A percentile compares a stretch with the other conserved stretches of the same genome.
Evolutionary conservation across 2,113 vertebrate species (phyloP).

Genomic region (Sarotherodon lohbergeri): DNA sequence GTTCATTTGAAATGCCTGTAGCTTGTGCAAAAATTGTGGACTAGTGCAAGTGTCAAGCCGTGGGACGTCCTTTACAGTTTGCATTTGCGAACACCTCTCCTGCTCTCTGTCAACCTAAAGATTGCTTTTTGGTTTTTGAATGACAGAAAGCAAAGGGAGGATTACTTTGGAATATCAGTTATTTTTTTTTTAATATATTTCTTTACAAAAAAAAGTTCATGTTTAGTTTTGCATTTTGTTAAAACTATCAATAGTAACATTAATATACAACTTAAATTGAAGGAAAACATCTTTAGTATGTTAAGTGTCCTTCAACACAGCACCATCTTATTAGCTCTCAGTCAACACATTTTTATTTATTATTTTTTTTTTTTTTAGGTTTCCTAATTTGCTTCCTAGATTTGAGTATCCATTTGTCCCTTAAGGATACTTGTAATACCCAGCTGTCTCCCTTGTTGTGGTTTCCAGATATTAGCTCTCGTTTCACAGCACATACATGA

Average conservation of each 20-base stretch:
- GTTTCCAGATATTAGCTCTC: no score
- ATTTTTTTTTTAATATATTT: conserved; percentile 70
- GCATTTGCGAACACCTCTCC: conserved; percentile 72
- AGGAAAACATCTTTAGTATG: conserved; percentile 76
- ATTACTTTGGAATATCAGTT: conserved; percentile 80
- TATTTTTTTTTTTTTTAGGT: background rate
- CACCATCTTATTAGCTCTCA: conserved; percentile 67
- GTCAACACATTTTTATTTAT: conserved; percentile 26
- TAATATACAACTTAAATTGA: conserved; percentile 76
- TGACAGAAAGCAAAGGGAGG: conserved; percentile 76
- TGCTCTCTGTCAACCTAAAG: conserved; percentile 71
- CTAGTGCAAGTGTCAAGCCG: conserved; percentile 72
- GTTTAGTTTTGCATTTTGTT: conserved; percentile 77
- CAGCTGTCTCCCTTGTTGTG: conserved; percentile 45
- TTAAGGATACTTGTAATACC: conserved; percentile 34
- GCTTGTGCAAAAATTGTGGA: conserved; percentile 73
- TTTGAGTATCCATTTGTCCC: conserved; percentile 33
- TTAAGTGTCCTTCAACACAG: conserved; percentile 72
- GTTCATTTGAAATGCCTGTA: conserved; percentile 65
- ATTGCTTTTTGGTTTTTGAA: conserved; percentile 80
- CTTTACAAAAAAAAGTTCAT: conserved; percentile 73
- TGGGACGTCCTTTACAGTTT: conserved; percentile 71
- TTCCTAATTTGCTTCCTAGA: conserved; percentile 57
- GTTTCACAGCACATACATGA: no score
- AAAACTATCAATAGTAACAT: conserved; percentile 79